Conservation (phyloP, 2,888 invertebrate species). For the Laspeyria flexula region DNA sequence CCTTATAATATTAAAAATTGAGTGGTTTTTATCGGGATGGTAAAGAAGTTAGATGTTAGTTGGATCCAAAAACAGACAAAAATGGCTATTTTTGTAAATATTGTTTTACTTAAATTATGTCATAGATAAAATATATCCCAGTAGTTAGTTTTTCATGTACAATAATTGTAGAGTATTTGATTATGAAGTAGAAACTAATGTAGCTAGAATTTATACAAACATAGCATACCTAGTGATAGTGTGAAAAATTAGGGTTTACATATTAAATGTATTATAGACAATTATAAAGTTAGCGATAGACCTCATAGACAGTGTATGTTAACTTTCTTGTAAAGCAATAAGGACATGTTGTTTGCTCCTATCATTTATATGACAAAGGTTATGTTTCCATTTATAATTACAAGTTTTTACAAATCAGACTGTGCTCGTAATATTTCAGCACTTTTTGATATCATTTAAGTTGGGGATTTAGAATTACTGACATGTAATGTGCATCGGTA, state of each 20-base stretch:
- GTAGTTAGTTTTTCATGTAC: constrained; percentile 84
- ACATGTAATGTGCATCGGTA: too few species aligned
- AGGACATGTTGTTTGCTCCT: constrained; percentile 53
- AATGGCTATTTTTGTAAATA: constrained; percentile 85
- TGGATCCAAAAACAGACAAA: constrained; percentile 72
- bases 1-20: constrained; percentile 55
- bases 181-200: constrained; percentile 69
- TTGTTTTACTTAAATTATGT: constrained; percentile 82
- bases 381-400: constrained; percentile 33
- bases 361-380: constrained; percentile 43
- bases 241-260: constrained; percentile 73
- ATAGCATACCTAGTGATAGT: constrained; percentile 75
- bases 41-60: constrained; percentile 60
- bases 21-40: constrained; percentile 55
- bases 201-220: constrained; percentile 85
- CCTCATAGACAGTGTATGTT: constrained; percentile 66
- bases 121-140: constrained; percentile 80
- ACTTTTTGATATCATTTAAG: too few species aligned
- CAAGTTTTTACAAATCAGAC: too few species aligned
- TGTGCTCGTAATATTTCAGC: too few species aligned
- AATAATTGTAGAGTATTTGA: constrained; percentile 83
- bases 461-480: too few species aligned
- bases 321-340: constrained; percentile 55
- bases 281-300: constrained; percentile 68
- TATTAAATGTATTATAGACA: constrained; percentile 75